A percentile compares a stretch with the other conserved stretches of the same genome.
Evolutionary conservation across 53 echinoderm and acorn worm genomes (phyloP).

Genomic region (Henricia sp.): DNA sequence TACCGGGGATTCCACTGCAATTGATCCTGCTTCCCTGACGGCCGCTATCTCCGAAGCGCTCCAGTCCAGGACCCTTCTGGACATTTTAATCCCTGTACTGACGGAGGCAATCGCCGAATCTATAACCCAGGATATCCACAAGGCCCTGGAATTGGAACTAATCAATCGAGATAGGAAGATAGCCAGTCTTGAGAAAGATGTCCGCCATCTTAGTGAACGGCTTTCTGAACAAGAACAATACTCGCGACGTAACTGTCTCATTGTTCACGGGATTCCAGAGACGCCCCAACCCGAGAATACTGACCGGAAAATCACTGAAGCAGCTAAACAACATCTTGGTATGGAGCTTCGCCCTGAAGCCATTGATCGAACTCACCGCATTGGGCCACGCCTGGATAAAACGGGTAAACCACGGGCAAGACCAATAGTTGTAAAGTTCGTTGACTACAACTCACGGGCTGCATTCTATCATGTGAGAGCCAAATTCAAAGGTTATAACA

Average conservation of each 20-base stretch:
- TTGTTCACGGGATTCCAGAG: conserved; percentile 35
- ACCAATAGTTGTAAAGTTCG: conserved; percentile 44
- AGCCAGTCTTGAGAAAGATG: conserved; percentile 22
- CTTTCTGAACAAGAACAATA: conserved; percentile 53
- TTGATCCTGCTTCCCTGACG: not conserved
- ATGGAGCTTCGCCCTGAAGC: conserved; percentile 15
- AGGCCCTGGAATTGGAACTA: conserved; percentile 26
- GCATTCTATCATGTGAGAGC: conserved; percentile 24
- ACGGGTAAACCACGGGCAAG: conserved; percentile 18
- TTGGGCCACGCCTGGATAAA: conserved; percentile 19
- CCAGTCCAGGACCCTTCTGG: not conserved
- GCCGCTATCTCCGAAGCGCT: not conserved
- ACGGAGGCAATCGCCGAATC: conserved; percentile 8
- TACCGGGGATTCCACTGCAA: not conserved
- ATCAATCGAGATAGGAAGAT: conserved; percentile 23
- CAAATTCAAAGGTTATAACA: conserved; percentile 33
- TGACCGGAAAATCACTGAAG: conserved; percentile 9
- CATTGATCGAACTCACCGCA: conserved; percentile 53
- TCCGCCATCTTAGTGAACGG: conserved; percentile 39
- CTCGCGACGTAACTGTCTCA: conserved; percentile 46
- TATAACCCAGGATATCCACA: not conserved
- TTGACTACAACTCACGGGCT: conserved; percentile 30
- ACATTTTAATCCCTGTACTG: conserved; percentile 7
- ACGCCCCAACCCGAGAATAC: conserved; percentile 33
- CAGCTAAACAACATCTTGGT: conserved; percentile 37